phyloP scores from a whole-genome alignment of 2,113 vertebrate genomes.

The Atlantisia rogersi region DNA sequence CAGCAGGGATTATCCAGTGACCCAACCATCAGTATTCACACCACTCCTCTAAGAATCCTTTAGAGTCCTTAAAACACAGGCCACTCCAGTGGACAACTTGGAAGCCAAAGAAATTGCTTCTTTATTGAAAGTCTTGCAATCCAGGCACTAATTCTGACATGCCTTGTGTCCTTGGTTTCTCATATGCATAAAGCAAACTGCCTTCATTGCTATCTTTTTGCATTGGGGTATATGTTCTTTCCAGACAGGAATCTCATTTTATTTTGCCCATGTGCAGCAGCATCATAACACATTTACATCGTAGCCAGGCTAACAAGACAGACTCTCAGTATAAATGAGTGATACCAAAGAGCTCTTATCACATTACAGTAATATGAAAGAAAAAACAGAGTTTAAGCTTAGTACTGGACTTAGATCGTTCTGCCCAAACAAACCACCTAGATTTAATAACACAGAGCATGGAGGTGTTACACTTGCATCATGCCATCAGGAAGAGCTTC shows the following conservation, averaged over 20 bases:
- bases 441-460: neutral
- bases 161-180: neutral
- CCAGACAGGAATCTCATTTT: neutral
- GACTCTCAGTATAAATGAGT: neutral
- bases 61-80: neutral
- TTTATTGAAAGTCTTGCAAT: neutral
- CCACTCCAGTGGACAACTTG: neutral
- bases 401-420: neutral
- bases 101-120: neutral
- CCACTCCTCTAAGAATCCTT: neutral
- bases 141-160: rapidly evolving
- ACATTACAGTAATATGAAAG: neutral
- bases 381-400: neutral
- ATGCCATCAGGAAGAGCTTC: neutral
- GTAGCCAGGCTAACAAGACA: neutral
- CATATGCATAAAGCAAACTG: neutral
- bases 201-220: neutral
- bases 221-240: neutral
- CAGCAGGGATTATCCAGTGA: neutral
- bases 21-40: neutral
- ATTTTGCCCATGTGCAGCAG: neutral
- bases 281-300: neutral
- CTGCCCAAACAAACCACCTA: neutral
- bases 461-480: neutral
- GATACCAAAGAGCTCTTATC: neutral